A percentile compares a stretch with the other conserved stretches of the same genome.
These are phyloP conservation scores for Diplosoma virens DNA, from an alignment of 23 tunicate species.

Conservation along the genomic window DNA sequence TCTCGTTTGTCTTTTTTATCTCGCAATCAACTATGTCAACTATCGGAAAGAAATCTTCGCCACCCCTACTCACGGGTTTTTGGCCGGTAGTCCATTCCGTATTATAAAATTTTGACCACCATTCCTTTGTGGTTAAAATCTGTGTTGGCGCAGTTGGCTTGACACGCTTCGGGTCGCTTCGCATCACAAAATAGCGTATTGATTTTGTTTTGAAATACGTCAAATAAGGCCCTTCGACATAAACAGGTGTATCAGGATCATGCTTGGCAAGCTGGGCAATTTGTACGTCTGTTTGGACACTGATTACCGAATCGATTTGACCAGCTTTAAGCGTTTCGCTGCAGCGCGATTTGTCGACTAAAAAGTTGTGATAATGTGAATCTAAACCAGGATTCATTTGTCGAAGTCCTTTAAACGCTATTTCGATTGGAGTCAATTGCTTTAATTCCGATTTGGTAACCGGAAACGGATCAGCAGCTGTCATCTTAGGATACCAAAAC, in stretches of 20 bases:
- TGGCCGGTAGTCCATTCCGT: slow-evolving; percentile 48
- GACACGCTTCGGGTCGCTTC: slow-evolving; percentile 50
- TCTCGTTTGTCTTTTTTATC: neutral
- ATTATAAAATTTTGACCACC: slow-evolving; percentile 82
- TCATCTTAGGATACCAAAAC: slow-evolving; percentile 79
- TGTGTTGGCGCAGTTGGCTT: slow-evolving; percentile 2
- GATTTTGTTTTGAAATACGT: slow-evolving; percentile 36
- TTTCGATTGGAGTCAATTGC: slow-evolving; percentile 51
- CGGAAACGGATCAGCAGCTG: slow-evolving; percentile 28
- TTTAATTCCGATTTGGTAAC: slow-evolving; percentile 34
- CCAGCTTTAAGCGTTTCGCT: slow-evolving; percentile 26
- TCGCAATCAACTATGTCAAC: slow-evolving; percentile 31
- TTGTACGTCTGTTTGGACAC: slow-evolving; percentile 66
- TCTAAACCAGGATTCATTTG: slow-evolving; percentile 80
- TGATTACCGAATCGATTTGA: slow-evolving; percentile 49
- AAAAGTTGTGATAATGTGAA: slow-evolving; percentile 41
- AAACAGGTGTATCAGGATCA: slow-evolving; percentile 56
- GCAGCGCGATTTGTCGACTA: slow-evolving; percentile 34
- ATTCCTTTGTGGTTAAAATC: slow-evolving; percentile 55
- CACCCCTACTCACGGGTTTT: slow-evolving; percentile 1
- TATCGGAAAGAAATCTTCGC: slow-evolving; percentile 59
- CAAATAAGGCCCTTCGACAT: slow-evolving; percentile 66
- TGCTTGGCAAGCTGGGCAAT: slow-evolving; percentile 47
- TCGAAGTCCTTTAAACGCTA: slow-evolving; percentile 73
- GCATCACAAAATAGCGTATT: slow-evolving; percentile 77